Base-by-base conservation (phyloP, 2,113 vertebrate species). In the Phocoena sinus region DNA sequence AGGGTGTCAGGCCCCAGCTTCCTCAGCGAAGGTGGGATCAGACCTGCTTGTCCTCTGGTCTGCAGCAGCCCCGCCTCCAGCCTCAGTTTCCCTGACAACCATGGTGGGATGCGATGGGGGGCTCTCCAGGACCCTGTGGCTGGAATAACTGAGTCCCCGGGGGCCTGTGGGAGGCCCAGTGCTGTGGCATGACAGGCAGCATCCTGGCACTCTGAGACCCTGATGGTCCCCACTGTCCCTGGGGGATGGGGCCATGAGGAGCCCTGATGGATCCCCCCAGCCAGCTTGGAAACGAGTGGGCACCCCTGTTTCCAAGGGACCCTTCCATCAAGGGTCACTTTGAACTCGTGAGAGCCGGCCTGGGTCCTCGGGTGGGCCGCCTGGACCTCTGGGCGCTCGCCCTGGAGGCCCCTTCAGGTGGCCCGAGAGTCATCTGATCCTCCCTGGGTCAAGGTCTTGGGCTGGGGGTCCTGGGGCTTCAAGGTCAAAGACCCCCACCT, bases 371-470 rank as follows among this genome's bases (percentile, higher is more conserved):
- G 56, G 44, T 36, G 25, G 70, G 36, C 28, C 83, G 8, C 9
- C 36, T 12, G 58, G 65, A 33, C n/a, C 23, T 2, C 10, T 1
- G n/a, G 56, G 23, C 6, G 1, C 17, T 26, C 56, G 20, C 0
- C 1, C 38, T 31, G 9, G 58, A 47, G 50, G 28, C 9, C 50
- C 33, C 63, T 31, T 7, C 36, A 8, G 67, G 31, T 79, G 31
- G 47, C 3, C 0, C 6, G 9, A 38, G 70, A 0, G 0, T 23
- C 6, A 12, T 50, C 36, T 8, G 2, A 1, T 47, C 21, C 2
- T 56, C n/a, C 68, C 53, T 6, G 15, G 2, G 31, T 18, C 60
- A 41, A 71, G 28, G 68, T 20, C 15, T 56, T 31, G 3, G 60
- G 65, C 33, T 20, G 38, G 41, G 44, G 8, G 38, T 11, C 14